A percentile compares a stretch with the other conserved stretches of the same genome.
Conservation (phyloP, 92 coral and sea anemone species). For the Diadumene lineata region DNA sequence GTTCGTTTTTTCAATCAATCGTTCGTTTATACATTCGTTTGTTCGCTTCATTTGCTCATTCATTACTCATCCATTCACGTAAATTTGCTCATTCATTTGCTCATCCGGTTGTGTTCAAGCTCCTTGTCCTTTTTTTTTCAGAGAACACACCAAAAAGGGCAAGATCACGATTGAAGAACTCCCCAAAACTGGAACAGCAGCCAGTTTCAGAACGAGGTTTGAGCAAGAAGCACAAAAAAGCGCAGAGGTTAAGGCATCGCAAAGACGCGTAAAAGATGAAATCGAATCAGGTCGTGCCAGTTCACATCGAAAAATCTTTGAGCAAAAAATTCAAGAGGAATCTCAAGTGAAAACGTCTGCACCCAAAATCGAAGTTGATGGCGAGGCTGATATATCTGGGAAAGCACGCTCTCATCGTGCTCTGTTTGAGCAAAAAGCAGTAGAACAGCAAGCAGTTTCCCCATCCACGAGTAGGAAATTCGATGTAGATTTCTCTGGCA, state of each 20-base stretch:
- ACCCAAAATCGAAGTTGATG: constrained; percentile 67
- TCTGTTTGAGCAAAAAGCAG: constrained; percentile 75
- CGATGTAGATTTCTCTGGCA: constrained; percentile 67
- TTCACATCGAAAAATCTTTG: constrained; percentile 52
- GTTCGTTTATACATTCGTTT: background rate
- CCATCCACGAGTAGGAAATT: constrained; percentile 72
- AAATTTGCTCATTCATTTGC: too few relatives aligned
- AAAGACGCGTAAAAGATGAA: constrained; percentile 42
- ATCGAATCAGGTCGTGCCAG: constrained; percentile 54
- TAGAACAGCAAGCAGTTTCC: constrained; percentile 60
- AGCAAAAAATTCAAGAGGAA: constrained; percentile 46
- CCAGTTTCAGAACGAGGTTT: constrained; percentile 65
- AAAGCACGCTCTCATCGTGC: constrained; percentile 70
- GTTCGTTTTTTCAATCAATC: background rate
- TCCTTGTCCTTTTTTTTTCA: constrained; percentile 7
- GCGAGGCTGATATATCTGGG: constrained; percentile 70
- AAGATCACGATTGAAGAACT: constrained; percentile 63
- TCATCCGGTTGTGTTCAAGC: background rate
- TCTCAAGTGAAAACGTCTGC: constrained; percentile 28
- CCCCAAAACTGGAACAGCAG: constrained; percentile 75
- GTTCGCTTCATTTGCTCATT: too few relatives aligned
- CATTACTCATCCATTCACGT: too few relatives aligned
- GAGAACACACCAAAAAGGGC: constrained; percentile 49
- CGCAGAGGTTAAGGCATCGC: constrained; percentile 47
- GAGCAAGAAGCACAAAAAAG: constrained; percentile 73